phyloP scores from a whole-genome alignment of 1,140 invertebrate genomes.

The Drusus annulatus region DNA sequence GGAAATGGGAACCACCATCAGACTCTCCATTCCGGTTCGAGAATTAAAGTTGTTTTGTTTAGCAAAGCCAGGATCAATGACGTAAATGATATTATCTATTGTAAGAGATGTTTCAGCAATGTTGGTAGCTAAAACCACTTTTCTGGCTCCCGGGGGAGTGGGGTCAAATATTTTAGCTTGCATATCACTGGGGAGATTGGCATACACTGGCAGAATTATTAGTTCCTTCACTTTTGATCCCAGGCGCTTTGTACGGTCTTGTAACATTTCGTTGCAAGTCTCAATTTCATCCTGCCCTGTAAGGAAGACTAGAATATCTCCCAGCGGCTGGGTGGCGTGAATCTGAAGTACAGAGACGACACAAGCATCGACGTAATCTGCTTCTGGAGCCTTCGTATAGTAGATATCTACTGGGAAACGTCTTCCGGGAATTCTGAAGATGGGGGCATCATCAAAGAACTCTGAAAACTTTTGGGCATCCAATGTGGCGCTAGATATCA shows the following conservation, averaged over 20 bases:
- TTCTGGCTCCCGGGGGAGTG: constrained; percentile 94
- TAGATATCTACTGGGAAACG: constrained; percentile 95
- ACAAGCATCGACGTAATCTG: constrained; percentile 98
- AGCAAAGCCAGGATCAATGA: constrained; percentile 99
- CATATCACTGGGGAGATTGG: constrained; percentile 98
- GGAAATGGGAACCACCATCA: constrained; percentile 98
- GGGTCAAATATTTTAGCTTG: constrained; percentile 98
- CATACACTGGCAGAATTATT: constrained; percentile 96
- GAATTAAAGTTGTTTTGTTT: constrained; percentile 99
- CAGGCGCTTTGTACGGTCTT: constrained; percentile 90
- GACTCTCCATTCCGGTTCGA: constrained; percentile 97
- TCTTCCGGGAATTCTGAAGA: constrained; percentile 95
- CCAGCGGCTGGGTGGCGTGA: constrained; percentile 94
- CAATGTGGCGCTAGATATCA: constrained; percentile 98
- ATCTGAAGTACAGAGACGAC: constrained; percentile 98
- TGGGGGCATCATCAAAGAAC: constrained; percentile 99
- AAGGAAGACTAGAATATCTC: constrained; percentile 97
- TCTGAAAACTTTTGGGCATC: constrained; percentile 98
- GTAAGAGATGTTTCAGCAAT: constrained; percentile 99
- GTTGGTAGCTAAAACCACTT: constrained; percentile 98
- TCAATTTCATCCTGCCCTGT: constrained; percentile 98
- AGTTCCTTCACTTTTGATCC: constrained; percentile 95
- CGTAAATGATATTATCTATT: constrained; percentile 99
- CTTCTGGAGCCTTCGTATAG: constrained; percentile 99
- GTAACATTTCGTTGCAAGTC: constrained; percentile 93